Evolutionary conservation across 2,797 vertebrate species (phyloP), one percentile per base, ranked within the genome.

Genomic region (Menidia menidia): DNA sequence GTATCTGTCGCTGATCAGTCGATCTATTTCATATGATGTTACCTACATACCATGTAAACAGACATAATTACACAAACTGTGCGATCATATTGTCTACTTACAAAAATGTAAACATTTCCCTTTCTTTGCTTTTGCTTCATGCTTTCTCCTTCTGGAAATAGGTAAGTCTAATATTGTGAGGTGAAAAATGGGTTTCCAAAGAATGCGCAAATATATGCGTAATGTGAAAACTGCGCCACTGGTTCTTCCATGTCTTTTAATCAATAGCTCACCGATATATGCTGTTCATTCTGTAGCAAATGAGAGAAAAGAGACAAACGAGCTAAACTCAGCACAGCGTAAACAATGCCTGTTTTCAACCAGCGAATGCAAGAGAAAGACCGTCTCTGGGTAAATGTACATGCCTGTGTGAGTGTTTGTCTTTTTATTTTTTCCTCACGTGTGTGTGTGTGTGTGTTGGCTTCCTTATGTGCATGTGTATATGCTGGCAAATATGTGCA

Each of bases 261-360:
- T 92, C 88, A 82, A 86, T 86, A 83, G 47, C 73, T 57, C 71
- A 86, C 81, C 83, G 77, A 86, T 82, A 80, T 73, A 77, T 72
- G 64, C 71, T 39, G 59, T 72, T 87, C 77, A 69, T 53, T 61
- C 64, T 75, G 72, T 68, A 73, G 83, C 75, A 83, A 85, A 89
- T 69, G 76, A 80, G 83, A 71, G 73, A 58, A 88, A 83, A 76
- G 51, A 84, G 82, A 85, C 75, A 87, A 89, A 88, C 43, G 51
- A 87, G 84, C 82, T 67, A 73, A 82, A 89, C 83, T 84, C 85
- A 85, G 86, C 81, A 81, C 78, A 85, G 77, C 68, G 19, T 84
- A 84, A 88, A 89, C 83, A 89, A 90, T 81, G 75, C 73, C 72
- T 50, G 15, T 80, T 81, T 88, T 71, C 67, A 89, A 81, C 77